A percentile compares a stretch with the other conserved stretches of the same genome.
phyloP scores from a whole-genome alignment of 2,888 invertebrate species.

The Pollenia amentaria region DNA sequence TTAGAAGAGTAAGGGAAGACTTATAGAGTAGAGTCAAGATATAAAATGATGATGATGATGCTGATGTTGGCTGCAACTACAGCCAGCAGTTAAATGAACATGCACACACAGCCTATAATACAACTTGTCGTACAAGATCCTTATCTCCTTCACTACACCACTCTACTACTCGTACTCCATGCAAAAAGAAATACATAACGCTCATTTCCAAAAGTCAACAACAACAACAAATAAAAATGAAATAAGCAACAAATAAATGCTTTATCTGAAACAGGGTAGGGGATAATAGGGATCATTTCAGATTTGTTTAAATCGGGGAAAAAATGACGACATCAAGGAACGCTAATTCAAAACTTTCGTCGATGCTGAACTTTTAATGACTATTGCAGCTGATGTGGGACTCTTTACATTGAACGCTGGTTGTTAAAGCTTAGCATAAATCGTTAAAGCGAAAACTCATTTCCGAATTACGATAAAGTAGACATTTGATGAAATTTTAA shows the following conservation, averaged over 20 bases:
- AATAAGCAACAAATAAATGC: conserved; percentile 22
- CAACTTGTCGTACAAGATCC: conserved; percentile 85
- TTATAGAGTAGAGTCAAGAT: conserved; percentile 63
- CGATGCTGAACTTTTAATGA: no score
- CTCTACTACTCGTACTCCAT: conserved; percentile 46
- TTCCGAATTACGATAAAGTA: no score
- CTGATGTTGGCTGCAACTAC: conserved; percentile 55
- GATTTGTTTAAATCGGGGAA: background rate
- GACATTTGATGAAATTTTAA: no score
- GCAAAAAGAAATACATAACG: conserved; percentile 54
- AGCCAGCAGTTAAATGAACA: conserved; percentile 75
- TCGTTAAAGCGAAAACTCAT: no score
- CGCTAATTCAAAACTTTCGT: no score
- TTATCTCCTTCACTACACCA: conserved; percentile 79
- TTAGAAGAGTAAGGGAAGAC: conserved; percentile 45
- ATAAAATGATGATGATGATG: conserved; percentile 59
- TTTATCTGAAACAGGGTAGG: conserved; percentile 41
- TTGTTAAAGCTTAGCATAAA: no score
- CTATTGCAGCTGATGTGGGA: no score
- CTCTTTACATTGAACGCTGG: no score
- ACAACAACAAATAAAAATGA: conserved; percentile 19
- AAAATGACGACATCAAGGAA: no score
- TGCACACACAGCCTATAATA: conserved; percentile 83
- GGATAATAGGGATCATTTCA: background rate
- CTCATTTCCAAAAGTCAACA: conserved; percentile 40